These are phyloP conservation scores for Masticophis lateralis DNA, from an alignment of 2,797 vertebrate species.

Conservation along the genomic window DNA sequence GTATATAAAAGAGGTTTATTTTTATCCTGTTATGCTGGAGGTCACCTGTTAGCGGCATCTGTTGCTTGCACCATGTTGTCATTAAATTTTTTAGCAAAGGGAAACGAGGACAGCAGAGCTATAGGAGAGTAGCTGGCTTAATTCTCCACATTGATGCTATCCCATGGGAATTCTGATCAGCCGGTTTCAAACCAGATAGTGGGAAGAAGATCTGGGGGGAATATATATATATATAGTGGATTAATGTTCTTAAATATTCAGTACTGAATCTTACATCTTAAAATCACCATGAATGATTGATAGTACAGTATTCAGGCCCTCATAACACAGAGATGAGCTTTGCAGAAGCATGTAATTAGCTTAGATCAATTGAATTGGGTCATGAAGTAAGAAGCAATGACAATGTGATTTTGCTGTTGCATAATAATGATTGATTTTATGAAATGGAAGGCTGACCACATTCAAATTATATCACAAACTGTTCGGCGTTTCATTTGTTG, in stretches of 20 bases:
- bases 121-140: conserved; percentile 2
- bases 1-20: conserved; percentile 41
- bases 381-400: not conserved
- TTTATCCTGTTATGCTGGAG: conserved; percentile 22
- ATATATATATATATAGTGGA: not conserved
- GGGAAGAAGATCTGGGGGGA: not conserved
- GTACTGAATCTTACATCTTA: not conserved
- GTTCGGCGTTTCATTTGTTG: not conserved
- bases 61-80: conserved; percentile 26
- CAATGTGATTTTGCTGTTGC: not conserved
- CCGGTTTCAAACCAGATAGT: conserved; percentile 22
- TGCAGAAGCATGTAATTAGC: conserved; percentile 5
- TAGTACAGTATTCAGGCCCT: conserved; percentile 10
- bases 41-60: not conserved
- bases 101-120: conserved; percentile 20
- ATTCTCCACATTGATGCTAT: conserved; percentile 29
- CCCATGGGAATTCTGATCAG: fast-evolving
- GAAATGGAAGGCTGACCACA: not conserved
- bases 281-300: conserved; percentile 13
- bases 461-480: not conserved
- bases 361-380: not conserved
- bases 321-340: not conserved
- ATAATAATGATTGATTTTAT: not conserved
- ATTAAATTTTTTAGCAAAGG: conserved; percentile 24
- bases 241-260: not conserved